Base-by-base conservation (phyloP, 2,888 invertebrate species). In the Pseudococcus viburni region DNA sequence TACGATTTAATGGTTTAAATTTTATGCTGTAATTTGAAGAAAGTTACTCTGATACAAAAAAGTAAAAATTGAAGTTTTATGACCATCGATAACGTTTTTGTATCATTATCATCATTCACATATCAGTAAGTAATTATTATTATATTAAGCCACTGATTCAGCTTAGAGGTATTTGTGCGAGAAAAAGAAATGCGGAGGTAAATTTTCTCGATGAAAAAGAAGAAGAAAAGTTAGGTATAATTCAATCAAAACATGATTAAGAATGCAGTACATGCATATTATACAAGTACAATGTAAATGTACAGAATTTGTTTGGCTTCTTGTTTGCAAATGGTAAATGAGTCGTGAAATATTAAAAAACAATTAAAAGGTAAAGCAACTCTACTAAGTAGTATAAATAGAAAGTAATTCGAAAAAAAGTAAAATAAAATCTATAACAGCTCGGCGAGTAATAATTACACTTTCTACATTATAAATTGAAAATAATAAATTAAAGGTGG, bases 401-500 rank as follows among this genome's bases (percentile, higher is more conserved):
- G 59, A 59, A 59, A 59, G 59, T 59, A 59, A 59, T 8, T 59
- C 19, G 59, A 59, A 59, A n/a, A 55, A 55, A 33, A 39, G 26
- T 33, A 33, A 33, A 33, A 73, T 73, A 26, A 26, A 73, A 73
- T 26, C 73, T 73, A 73, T 73, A 73, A 73, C n/a, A 39, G 73
- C 33, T 17, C 68, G 39, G 73, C 26, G 26, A 73, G 26, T 33
- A 33, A 73, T 39, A 73, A 73, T 73, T 39, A 39, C 39, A 73
- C 73, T 73, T 73, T 73, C 73, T 73, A 73, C 73, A 39, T 73
- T 73, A 73, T 73, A 73, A 73, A 73, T 73, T 73, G 73, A 73
- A 73, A 73, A 73, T 73, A 15, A 73, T 73, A 73, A 59, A 59
- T 59, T 59, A 59, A 73, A 73, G 1, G n/a, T 33, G 26, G 33